phyloP scores from a whole-genome alignment of 2,888 invertebrate genomes.

The Actias luna region DNA sequence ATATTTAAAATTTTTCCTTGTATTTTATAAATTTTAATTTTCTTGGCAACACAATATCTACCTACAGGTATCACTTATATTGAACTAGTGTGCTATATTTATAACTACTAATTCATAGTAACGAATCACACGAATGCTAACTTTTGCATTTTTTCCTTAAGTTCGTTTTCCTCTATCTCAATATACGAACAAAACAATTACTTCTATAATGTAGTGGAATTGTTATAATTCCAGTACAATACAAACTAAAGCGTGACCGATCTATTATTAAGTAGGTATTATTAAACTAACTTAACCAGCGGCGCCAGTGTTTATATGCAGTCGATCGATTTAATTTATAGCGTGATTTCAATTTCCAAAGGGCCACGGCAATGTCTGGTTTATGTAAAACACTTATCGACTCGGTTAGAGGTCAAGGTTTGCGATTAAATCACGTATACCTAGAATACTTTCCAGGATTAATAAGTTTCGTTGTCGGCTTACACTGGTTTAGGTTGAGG shows the following conservation, averaged over 20 bases:
- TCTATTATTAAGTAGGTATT: not conserved
- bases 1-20: no score
- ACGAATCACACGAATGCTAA: not conserved
- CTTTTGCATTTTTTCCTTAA: conserved; percentile 1
- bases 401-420: not conserved
- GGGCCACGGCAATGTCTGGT: not conserved
- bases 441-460: not conserved
- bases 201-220: not conserved
- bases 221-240: not conserved
- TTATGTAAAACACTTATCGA: not conserved
- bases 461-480: no score
- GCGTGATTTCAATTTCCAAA: not conserved
- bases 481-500: no score
- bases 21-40: no score
- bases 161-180: not conserved
- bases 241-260: conserved; percentile 7
- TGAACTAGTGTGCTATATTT: no score
- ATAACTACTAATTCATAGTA: not conserved
- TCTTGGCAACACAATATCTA: no score
- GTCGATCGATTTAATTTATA: not conserved
- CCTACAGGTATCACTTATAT: no score
- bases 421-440: not conserved
- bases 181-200: not conserved
- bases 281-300: not conserved
- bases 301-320: conserved; percentile 7